phyloP scores from a whole-genome alignment of 2,113 vertebrate species.

The Scophthalmus maximus region DNA sequence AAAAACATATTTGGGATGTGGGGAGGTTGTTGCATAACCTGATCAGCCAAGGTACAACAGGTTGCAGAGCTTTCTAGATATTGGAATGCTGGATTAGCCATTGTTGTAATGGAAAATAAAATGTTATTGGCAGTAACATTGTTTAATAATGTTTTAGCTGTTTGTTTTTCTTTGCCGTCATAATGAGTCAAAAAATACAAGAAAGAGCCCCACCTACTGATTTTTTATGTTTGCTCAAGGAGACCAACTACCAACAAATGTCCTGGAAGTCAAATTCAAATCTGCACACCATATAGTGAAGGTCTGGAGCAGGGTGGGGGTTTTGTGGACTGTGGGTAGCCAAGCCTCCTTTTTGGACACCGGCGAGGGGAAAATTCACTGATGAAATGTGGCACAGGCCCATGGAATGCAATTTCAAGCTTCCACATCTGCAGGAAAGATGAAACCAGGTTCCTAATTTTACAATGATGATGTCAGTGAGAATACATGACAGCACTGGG shows the following conservation, averaged over 20 bases:
- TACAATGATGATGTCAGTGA: constrained; percentile 94
- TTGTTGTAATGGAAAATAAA: neutral
- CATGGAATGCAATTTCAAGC: constrained; percentile 93
- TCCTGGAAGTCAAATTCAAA: neutral
- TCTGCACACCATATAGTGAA: neutral
- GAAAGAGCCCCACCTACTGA: neutral
- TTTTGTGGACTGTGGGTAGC: constrained; percentile 55
- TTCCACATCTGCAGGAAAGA: constrained; percentile 96
- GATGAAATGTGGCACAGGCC: constrained; percentile 95
- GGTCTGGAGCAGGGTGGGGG: constrained; percentile 11
- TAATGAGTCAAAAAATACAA: constrained; percentile 3
- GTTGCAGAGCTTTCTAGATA: neutral
- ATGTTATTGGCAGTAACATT: neutral
- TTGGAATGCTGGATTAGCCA: neutral
- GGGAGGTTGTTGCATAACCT: neutral
- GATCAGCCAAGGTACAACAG: neutral
- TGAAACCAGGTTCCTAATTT: constrained; percentile 91
- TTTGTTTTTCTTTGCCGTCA: neutral
- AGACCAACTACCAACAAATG: constrained; percentile 1
- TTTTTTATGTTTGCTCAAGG: too few species aligned
- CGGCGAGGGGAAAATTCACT: constrained; percentile 84
- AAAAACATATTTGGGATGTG: neutral
- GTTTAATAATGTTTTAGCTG: neutral
- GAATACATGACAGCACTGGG: constrained; percentile 88
- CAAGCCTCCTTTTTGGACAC: constrained; percentile 86